Evolutionary conservation across 2,888 invertebrate species (phyloP), one percentile per base, ranked within the genome.

Genomic region (Scaptomyza tumidula): DNA sequence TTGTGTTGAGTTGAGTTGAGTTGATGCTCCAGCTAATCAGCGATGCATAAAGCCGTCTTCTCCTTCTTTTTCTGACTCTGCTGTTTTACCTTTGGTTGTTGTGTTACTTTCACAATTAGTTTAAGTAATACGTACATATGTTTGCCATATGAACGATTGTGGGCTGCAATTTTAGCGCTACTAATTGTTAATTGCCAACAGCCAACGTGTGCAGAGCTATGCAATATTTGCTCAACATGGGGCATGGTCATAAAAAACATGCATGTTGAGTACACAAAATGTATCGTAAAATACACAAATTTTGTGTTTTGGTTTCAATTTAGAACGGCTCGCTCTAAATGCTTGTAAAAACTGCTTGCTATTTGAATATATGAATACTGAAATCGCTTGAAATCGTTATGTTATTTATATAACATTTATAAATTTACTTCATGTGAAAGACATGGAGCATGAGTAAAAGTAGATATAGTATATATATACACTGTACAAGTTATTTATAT

Each of bases 1-100:
- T 33, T 33, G 9, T n/a, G n/a, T n/a, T n/a, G 24, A 16, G 39
- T 39, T 39, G 14, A 14, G 50, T 33, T 33, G 2, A 10, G 33
- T 33, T 33, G 9, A 1, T 9, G 48, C 43, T 19, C 13, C 27
- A 57, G 46, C 54, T 55, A 70, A 62, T 49, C 64, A 61, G 45
- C 68, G 70, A 73, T 59, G 65, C 74, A 45, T 70, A 44, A 49
- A 45, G 44, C 52, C n/a, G 10, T n/a, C 37, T 16, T 37, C 39
- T 10, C 11, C 50, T 39, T 33, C 1, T 14, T 9, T n/a, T n/a
- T 31, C 37, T 11, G n/a, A 37, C 37, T 14, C 45, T 43, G 27
- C 1, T 6, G 7, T 48, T 7, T 48, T 60, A 24, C 19, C 39
- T 13, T 16, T 43, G 1, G 24, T 24, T 19, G 19, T 6, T 31